Base-by-base conservation (phyloP, 2,888 invertebrate genomes). In the Schizaphis graminum region DNA sequence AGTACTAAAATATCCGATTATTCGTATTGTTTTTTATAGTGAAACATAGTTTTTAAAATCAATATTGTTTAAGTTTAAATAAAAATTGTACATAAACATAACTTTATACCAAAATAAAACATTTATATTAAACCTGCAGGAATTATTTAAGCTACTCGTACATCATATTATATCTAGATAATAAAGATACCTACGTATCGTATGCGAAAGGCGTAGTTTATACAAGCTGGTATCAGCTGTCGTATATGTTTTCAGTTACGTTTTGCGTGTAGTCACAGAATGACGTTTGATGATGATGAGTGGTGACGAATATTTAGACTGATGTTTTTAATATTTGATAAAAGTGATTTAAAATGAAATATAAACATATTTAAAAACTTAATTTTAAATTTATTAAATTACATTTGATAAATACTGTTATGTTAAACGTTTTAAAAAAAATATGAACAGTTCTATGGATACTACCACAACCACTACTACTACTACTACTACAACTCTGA, bases 241-340 rank as follows among this genome's bases (percentile, higher is more conserved):
- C 67, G 88, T 89, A 67, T 85, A 44, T 57, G 57, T 86, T 91
- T 84, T 94, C 86, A 94, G 94, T 94, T 94, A 90, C 85, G 94
- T 86, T 94, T 94, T 44, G 94, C 11, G 67, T 91, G 94, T 49
- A 67, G 90, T 86, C 94, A 44, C 49, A 41, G 94, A 53, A 91
- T 61, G 94, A 90, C 90, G 94, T 91, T 77, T 53, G 92, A 77
- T 44, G 91, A n/a, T 91, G 67, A 35, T n/a, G 56, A 56, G 56
- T 26, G 26, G 35, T 84, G 53, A 35, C 8, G n/a, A 35, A 7
- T 86, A 16, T 86, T 91, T 61, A 47, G 44, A 24, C 24, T 47
- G 16, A 47, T 35, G 7, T n/a, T 92, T 87, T 35, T 47, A 28
- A 47, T 35, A 1, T 44, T 87, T 35, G 35, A 16, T 21, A 47